Conservation (phyloP, 2,888 invertebrate genomes). For the Stomorhina lunata region DNA sequence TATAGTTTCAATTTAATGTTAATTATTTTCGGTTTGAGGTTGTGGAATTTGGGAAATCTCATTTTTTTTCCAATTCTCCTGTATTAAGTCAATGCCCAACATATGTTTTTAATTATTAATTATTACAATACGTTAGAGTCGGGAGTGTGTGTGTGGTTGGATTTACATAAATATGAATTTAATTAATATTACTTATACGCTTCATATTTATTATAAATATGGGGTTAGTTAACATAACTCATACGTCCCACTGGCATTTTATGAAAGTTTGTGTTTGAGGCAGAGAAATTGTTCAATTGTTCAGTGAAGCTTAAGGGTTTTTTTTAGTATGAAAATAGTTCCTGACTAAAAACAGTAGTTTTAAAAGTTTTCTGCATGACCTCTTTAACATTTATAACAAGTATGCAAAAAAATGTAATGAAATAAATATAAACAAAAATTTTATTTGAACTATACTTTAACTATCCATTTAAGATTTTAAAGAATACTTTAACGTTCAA, state of each 20-base stretch:
- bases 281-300: not conserved
- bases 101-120: conserved; percentile 44
- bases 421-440: no score
- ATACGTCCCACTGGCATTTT: not conserved
- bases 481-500: no score
- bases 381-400: no score
- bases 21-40: conserved; percentile 39
- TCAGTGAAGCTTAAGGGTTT: no score
- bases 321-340: no score
- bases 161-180: not conserved
- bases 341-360: no score
- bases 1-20: conserved; percentile 1
- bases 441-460: no score
- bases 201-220: no score
- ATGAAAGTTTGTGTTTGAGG: not conserved
- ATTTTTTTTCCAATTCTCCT: not conserved
- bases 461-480: no score
- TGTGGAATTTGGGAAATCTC: not conserved
- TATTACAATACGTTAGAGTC: not conserved
- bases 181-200: not conserved
- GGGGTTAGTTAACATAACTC: not conserved
- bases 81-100: not conserved
- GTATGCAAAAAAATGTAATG: no score
- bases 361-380: no score
- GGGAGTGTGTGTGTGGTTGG: not conserved